Conservation (phyloP, 2,888 invertebrate genomes). For the Penaeus monodon region DNA sequence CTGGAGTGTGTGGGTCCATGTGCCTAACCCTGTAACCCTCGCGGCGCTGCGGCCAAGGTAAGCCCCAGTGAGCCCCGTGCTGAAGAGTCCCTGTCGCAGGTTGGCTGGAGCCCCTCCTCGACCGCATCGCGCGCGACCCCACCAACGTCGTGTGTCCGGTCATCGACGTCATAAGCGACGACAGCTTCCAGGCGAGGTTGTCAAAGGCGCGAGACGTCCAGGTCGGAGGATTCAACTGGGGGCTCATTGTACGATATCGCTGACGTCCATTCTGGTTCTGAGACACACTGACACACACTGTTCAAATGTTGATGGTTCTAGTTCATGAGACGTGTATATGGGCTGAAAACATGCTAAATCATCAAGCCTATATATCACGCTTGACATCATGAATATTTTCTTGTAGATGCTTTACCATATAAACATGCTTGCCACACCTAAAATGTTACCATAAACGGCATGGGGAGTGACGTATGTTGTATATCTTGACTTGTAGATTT, state of each 20-base stretch:
- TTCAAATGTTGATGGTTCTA: no score
- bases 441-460: no score
- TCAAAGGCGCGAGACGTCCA: slow-evolving; percentile 76
- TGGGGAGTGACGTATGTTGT: no score
- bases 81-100: slow-evolving; percentile 68
- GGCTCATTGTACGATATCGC: slow-evolving; percentile 69
- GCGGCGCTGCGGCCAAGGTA: background rate
- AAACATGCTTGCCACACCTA: no score
- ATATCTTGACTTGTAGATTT: no score
- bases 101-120: slow-evolving; percentile 74
- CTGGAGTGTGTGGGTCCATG: background rate
- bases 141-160: slow-evolving; percentile 73
- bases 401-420: no score
- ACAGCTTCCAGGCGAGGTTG: slow-evolving; percentile 89
- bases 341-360: no score
- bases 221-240: slow-evolving; percentile 78
- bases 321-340: no score
- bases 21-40: background rate
- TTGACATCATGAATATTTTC: no score
- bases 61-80: background rate
- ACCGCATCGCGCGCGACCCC: slow-evolving; percentile 69
- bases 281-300: no score
- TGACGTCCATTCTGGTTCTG: no score
- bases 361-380: no score
- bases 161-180: slow-evolving; percentile 85